phyloP scores from a whole-genome alignment of 2,113 vertebrate genomes.

The Oxyruncus cristatus region DNA sequence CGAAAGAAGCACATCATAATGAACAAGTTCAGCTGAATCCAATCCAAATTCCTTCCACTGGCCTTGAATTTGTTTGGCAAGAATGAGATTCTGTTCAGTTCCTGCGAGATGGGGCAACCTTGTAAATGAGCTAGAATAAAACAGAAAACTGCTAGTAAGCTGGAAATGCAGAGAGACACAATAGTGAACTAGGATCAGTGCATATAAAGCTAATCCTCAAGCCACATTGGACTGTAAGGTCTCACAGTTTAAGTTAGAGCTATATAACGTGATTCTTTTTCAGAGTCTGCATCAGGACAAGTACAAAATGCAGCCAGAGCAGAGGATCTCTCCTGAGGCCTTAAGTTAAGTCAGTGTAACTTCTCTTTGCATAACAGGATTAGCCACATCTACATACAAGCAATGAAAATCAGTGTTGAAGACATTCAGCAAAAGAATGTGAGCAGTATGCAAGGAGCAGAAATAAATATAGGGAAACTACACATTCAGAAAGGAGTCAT shows the following conservation, averaged over 20 bases:
- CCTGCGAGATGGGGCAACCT: constrained; percentile 90
- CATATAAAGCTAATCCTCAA: neutral
- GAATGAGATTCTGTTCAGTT: constrained; percentile 86
- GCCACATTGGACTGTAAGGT: neutral
- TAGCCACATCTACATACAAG: neutral
- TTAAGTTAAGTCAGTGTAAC: neutral
- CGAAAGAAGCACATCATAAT: constrained; percentile 92
- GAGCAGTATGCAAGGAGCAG: neutral
- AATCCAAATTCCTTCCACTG: constrained; percentile 91
- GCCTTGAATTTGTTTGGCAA: constrained; percentile 84
- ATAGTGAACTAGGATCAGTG: neutral
- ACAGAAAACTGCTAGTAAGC: neutral
- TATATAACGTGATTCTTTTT: neutral
- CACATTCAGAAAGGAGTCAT: neutral
- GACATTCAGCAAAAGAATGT: neutral
- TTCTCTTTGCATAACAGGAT: neutral
- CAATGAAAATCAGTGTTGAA: neutral
- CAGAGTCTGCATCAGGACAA: neutral
- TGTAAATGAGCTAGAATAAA: constrained; percentile 84
- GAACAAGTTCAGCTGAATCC: constrained; percentile 86
- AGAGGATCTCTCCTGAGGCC: neutral
- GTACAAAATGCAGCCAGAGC: neutral
- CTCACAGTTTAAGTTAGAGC: neutral
- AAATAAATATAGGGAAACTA: neutral
- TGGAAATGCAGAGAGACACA: neutral